Conservation (phyloP, 2,888 invertebrate species). For the Eugnorisma glareosa region DNA sequence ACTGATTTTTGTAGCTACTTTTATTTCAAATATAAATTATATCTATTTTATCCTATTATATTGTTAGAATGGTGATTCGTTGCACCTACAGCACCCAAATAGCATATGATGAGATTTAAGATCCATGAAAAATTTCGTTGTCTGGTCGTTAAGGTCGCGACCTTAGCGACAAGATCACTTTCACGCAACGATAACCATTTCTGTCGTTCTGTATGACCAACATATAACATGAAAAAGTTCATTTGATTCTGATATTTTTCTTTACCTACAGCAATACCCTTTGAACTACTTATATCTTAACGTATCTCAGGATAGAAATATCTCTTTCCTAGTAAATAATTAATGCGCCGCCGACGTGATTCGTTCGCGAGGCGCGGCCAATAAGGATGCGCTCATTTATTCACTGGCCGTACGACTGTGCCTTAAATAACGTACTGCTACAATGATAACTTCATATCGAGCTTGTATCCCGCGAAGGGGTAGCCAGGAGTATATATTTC, state of each 20-base stretch:
- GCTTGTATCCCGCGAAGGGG: not conserved
- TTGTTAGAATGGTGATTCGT: not conserved
- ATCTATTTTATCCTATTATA: not conserved
- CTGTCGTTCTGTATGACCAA: not conserved
- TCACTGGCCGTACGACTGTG: slow-evolving; percentile 9
- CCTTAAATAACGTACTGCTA: not conserved
- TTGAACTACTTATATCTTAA: too few species aligned
- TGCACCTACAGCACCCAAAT: not conserved
- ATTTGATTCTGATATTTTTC: not conserved
- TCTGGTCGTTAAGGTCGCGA: not conserved
- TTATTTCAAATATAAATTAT: too few species aligned
- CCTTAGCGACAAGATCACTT: too few species aligned
- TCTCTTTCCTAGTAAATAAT: slow-evolving; percentile 24
- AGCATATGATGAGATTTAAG: not conserved
- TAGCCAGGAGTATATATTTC: not conserved
- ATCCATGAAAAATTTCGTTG: not conserved
- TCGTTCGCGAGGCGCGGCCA: slow-evolving; percentile 18
- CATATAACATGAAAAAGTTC: too few species aligned
- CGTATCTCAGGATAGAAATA: not conserved
- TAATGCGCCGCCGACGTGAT: slow-evolving; percentile 30
- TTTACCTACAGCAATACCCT: not conserved
- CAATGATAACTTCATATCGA: not conserved
- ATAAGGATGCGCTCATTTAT: slow-evolving; percentile 38
- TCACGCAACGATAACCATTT: not conserved
- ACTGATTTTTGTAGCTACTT: too few species aligned